Conservation (phyloP, 1,140 invertebrate species). For the Acromyrmex echinatior region DNA sequence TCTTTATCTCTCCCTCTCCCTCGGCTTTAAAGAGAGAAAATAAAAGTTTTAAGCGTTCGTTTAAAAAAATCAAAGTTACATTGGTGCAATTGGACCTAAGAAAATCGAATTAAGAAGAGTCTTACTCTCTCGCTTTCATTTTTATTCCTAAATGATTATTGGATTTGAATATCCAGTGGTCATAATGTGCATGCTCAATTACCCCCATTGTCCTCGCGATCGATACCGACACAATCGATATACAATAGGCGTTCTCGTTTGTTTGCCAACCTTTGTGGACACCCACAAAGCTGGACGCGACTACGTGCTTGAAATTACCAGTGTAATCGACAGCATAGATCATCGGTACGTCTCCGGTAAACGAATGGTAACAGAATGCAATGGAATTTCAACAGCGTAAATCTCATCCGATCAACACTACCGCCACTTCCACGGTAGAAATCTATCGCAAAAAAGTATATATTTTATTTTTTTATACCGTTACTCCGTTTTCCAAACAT, state of each 20-base stretch:
- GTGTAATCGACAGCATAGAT: slow-evolving; percentile 68
- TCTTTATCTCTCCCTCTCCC: too few relatives aligned
- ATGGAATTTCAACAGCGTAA: background rate
- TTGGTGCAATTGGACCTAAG: too few relatives aligned
- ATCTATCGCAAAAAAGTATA: background rate
- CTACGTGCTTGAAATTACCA: slow-evolving; percentile 70
- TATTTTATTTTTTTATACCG: background rate
- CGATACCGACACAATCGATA: slow-evolving; percentile 74
- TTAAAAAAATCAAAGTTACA: too few relatives aligned
- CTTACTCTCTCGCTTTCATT: background rate
- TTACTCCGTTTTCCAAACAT: background rate
- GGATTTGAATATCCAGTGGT: slow-evolving; percentile 42
- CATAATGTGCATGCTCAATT: slow-evolving; percentile 75
- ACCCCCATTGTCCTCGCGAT: slow-evolving; percentile 72
- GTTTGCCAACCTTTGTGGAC: slow-evolving; percentile 68
- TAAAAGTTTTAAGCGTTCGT: too few relatives aligned
- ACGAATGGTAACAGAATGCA: slow-evolving; percentile 64
- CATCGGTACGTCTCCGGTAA: slow-evolving; percentile 36
- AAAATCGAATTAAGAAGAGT: background rate
- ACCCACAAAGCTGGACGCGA: slow-evolving; percentile 65
- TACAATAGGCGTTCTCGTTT: slow-evolving; percentile 74
- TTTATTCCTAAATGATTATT: background rate
- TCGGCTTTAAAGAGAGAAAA: too few relatives aligned
- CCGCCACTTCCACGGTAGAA: background rate
- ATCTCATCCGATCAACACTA: slow-evolving; percentile 20